Conservation (phyloP, 2,888 invertebrate species). For the Lepeophtheirus nordmannii region DNA sequence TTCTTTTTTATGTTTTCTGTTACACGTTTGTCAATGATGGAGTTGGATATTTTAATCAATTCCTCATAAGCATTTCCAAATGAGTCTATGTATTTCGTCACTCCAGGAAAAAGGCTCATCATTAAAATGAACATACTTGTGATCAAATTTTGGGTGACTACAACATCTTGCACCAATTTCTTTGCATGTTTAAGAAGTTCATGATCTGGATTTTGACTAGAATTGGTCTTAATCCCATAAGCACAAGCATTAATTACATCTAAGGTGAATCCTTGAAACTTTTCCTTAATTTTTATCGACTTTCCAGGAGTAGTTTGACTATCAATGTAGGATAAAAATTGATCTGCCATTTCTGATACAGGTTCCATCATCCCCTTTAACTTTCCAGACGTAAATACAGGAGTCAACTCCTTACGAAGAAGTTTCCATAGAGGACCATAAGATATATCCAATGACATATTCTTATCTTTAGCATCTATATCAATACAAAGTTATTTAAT, state of each 20-base stretch:
- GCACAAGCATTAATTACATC: background rate
- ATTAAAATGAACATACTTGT: background rate
- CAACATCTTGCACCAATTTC: background rate
- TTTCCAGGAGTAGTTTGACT: no score
- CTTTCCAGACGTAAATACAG: background rate
- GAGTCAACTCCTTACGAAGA: background rate
- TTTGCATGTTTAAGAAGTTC: background rate
- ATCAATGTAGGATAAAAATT: background rate
- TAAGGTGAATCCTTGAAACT: background rate
- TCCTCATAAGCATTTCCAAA: background rate
- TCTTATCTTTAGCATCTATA: background rate
- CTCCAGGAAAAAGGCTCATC: background rate
- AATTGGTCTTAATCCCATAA: no score
- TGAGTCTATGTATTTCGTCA: background rate
- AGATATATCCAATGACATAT: no score
- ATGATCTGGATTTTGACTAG: background rate
- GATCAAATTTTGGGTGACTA: background rate
- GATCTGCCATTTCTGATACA: background rate
- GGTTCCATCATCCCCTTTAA: no score
- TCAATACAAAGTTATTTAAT: background rate
- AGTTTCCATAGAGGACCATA: background rate
- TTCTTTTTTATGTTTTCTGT: background rate
- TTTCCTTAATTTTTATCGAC: background rate
- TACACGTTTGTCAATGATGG: background rate
- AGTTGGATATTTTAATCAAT: background rate